phyloP scores from a whole-genome alignment of 2,888 invertebrate genomes.

The Eremobia ochroleuca region DNA sequence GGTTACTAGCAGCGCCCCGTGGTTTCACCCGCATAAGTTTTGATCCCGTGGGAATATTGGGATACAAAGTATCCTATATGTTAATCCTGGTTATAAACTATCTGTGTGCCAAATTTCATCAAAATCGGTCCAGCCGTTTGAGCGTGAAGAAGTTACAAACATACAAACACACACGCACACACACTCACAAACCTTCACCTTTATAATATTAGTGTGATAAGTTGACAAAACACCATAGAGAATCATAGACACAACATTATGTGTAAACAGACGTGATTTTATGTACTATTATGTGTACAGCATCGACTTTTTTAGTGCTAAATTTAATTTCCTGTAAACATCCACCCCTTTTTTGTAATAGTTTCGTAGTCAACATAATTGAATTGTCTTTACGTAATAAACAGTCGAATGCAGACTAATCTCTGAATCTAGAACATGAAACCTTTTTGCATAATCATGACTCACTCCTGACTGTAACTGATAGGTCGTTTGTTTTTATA shows the following conservation, averaged over 20 bases:
- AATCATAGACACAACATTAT: neutral
- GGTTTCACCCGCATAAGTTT: too few species aligned
- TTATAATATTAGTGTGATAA: too few species aligned
- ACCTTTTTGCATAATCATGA: conserved; percentile 50
- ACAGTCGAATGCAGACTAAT: conserved; percentile 13
- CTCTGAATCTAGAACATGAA: conserved; percentile 18
- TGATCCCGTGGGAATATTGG: too few species aligned
- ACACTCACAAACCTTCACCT: too few species aligned
- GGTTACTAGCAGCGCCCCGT: too few species aligned
- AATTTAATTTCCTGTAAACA: neutral
- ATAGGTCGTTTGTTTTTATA: conserved; percentile 39
- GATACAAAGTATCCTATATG: too few species aligned
- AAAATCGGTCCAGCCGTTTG: too few species aligned
- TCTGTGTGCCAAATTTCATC: too few species aligned
- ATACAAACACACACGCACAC: too few species aligned
- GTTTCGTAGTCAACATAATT: neutral
- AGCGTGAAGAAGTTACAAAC: too few species aligned
- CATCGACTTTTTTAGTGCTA: neutral
- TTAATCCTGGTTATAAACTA: too few species aligned
- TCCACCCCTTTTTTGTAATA: neutral
- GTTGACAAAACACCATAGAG: neutral
- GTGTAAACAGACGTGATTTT: neutral
- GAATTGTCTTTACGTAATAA: neutral
- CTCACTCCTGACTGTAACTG: conserved; percentile 39
- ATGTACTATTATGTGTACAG: neutral